Evolutionary conservation across 2,113 vertebrate genomes (phyloP), one percentile per base, ranked within the genome.

Genomic region (Cepphus grylle): DNA sequence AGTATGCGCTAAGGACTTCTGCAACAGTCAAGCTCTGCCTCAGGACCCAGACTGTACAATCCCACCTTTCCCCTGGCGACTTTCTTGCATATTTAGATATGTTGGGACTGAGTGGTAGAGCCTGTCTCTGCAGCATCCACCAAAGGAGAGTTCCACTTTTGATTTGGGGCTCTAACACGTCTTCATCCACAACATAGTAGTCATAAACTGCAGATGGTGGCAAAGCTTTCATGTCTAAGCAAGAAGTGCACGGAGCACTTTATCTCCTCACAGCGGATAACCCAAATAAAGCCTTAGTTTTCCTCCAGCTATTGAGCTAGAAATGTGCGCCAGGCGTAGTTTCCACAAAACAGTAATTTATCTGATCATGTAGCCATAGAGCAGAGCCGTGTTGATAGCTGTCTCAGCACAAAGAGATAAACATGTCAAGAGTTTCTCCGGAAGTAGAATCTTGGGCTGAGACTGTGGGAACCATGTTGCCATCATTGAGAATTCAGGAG

Each of bases 261-360:
- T 26, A 69, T 94, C 36, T 92, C 36, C 73, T 92, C 11, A 2
- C 59, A 91, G 86, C 77, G 86, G 69, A 65, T 79, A 84, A 86
- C 62, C 56, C 65, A 45, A 96, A 86, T 42, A 69, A 92, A 95
- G 29, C 79, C 22, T 27, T 21, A 26, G 13, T 70, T 94, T 79
- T 47, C 58, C 83, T 65, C 36, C 45, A 94, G 77, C 70, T 81
- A 62, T 5, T 55, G 59, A 83, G 59, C 85, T 71, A 67, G 65
- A 63, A 43, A 53, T 14, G 76, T 84, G 72, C 2, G 2, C 63
- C 70, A 79, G 70, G 66, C 2, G 0, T 13, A 47, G 56, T 84
- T 88, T 81, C 61, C 83, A 80, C 40, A 42, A 85, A 81, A 4
- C 74, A 92, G 78, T 82, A 52, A 94, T 96, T 95, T 53, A 93